These are phyloP conservation scores for Acleris literana DNA, from an alignment of 2,888 invertebrate species.

Conservation along the genomic window DNA sequence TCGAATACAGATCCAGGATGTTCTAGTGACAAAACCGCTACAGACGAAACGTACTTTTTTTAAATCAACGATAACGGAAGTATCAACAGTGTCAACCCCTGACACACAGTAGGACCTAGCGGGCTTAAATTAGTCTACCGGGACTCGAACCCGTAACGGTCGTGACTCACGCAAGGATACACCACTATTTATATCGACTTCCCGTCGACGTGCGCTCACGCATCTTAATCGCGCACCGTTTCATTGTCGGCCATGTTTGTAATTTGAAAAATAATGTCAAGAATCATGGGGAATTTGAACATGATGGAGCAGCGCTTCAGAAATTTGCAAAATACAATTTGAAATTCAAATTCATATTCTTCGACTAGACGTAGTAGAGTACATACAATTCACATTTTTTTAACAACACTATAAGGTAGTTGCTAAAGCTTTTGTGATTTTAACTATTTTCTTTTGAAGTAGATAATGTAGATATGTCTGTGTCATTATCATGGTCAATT, in stretches of 20 bases:
- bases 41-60: not conserved
- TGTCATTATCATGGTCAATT: no score
- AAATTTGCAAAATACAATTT: no score
- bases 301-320: no score
- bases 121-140: slow-evolving; percentile 22
- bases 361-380: no score
- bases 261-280: not conserved
- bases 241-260: slow-evolving; percentile 26
- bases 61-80: not conserved
- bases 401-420: no score
- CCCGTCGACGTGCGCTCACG: slow-evolving; percentile 48
- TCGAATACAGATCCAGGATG: no score
- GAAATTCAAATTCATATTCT: no score
- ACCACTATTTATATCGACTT: slow-evolving; percentile 43
- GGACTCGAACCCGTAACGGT: slow-evolving; percentile 25
- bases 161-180: slow-evolving; percentile 40
- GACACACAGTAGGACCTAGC: slow-evolving; percentile 13
- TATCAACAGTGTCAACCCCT: not conserved
- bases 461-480: no score
- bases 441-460: no score
- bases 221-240: slow-evolving; percentile 51
- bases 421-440: no score
- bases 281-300: not conserved
- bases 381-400: no score
- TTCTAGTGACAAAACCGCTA: no score